Conservation (phyloP, 1,140 invertebrate species). For the Berghia stephanieae region DNA sequence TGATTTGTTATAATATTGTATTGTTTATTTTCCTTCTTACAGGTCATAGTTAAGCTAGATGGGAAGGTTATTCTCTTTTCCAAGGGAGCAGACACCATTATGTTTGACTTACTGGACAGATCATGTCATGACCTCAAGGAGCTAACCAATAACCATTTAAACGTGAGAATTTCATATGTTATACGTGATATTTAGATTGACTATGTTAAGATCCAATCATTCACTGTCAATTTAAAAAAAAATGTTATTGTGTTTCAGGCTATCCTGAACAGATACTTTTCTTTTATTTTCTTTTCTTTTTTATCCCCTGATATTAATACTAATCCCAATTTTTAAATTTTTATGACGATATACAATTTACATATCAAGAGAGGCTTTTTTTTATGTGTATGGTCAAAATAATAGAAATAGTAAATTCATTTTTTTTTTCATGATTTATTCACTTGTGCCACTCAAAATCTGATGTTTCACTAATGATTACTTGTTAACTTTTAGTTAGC, state of each 20-base stretch:
- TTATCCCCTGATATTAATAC: too few species aligned
- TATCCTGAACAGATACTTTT: too few species aligned
- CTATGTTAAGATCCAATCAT: neutral
- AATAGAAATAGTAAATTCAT: too few species aligned
- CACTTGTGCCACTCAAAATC: too few species aligned
- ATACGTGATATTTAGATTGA: neutral
- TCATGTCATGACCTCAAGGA: slow-evolving; percentile 61
- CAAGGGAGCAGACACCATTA: slow-evolving; percentile 98
- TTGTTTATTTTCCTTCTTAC: slow-evolving; percentile 26
- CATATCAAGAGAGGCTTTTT: too few species aligned
- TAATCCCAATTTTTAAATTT: too few species aligned
- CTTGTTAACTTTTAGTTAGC: too few species aligned
- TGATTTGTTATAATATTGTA: neutral
- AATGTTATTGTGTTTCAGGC: neutral
- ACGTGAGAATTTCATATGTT: slow-evolving; percentile 75
- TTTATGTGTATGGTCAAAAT: too few species aligned
- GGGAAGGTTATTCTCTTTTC: slow-evolving; percentile 91
- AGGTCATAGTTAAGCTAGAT: slow-evolving; percentile 86
- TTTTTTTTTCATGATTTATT: too few species aligned
- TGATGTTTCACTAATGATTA: too few species aligned
- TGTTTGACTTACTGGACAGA: slow-evolving; percentile 88
- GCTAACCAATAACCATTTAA: slow-evolving; percentile 89
- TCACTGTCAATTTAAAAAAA: neutral
- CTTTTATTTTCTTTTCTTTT: too few species aligned
- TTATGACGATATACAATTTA: too few species aligned